Percentiles rank a stretch among this genome's conserved stretches.
phyloP scores from a whole-genome alignment of 2,797 vertebrate species.

The Rhinella marina region DNA sequence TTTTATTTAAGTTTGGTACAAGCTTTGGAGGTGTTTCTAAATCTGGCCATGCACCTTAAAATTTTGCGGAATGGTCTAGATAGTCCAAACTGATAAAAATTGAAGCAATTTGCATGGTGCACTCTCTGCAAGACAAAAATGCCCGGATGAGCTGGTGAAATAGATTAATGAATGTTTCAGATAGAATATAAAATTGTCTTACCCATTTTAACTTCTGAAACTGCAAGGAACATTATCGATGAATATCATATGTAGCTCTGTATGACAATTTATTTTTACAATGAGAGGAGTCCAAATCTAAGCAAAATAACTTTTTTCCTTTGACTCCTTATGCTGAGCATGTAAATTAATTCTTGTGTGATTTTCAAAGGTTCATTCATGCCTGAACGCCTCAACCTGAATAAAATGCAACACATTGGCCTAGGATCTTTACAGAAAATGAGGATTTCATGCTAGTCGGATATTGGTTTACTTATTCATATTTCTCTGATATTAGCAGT shows the following conservation, averaged over 20 bases:
- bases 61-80: too few species aligned
- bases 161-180: neutral
- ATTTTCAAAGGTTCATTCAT: neutral
- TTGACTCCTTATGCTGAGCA: neutral
- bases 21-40: too few species aligned
- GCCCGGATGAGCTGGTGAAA: neutral
- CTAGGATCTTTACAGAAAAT: neutral
- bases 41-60: too few species aligned
- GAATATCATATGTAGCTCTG: neutral
- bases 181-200: neutral
- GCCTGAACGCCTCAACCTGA: neutral
- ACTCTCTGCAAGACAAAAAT: neutral
- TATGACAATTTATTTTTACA: neutral
- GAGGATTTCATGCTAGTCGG: neutral
- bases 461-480: neutral
- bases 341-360: neutral
- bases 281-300: neutral
- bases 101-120: neutral
- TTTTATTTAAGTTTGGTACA: too few species aligned
- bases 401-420: neutral
- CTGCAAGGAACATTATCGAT: neutral
- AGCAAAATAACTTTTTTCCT: neutral
- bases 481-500: neutral
- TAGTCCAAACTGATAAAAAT: neutral
- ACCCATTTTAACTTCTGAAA: neutral